Evolutionary conservation across 1,140 invertebrate genomes (phyloP).

Genomic region (Trachymyrmex septentrionalis): DNA sequence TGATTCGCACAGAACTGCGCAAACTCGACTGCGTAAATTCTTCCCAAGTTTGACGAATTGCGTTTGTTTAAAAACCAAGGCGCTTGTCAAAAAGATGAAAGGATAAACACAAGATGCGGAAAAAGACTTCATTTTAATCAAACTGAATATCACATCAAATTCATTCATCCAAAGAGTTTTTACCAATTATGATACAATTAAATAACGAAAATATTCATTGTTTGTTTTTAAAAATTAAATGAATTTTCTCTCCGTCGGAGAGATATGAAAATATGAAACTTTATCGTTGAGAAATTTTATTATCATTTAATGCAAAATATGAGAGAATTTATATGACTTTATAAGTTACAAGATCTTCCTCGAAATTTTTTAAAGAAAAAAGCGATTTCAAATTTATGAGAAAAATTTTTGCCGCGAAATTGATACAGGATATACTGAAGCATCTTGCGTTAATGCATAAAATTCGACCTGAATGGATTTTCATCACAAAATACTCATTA

Average conservation of each 20-base stretch:
- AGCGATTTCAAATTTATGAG: conserved; percentile 1
- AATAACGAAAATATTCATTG: neutral
- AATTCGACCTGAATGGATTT: neutral
- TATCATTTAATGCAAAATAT: conserved; percentile 1
- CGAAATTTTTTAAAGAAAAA: conserved; percentile 6
- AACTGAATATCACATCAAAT: neutral
- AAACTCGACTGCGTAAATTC: neutral
- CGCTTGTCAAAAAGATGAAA: neutral
- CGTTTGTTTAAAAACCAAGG: conserved; percentile 16
- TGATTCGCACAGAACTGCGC: neutral
- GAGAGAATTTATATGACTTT: neutral
- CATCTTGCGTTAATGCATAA: neutral
- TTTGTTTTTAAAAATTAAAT: neutral
- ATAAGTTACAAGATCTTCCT: neutral
- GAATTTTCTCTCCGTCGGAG: neutral
- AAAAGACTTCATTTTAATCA: conserved; percentile 1
- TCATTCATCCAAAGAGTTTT: neutral
- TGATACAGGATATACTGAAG: neutral
- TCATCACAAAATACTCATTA: neutral
- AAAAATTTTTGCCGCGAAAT: neutral
- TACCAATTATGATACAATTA: neutral
- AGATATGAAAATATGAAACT: neutral
- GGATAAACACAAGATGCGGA: neutral
- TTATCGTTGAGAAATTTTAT: conserved; percentile 12
- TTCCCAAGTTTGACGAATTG: neutral